phyloP scores from a whole-genome alignment of 2,797 vertebrate genomes.

The Triplophysa yarkandensis region DNA sequence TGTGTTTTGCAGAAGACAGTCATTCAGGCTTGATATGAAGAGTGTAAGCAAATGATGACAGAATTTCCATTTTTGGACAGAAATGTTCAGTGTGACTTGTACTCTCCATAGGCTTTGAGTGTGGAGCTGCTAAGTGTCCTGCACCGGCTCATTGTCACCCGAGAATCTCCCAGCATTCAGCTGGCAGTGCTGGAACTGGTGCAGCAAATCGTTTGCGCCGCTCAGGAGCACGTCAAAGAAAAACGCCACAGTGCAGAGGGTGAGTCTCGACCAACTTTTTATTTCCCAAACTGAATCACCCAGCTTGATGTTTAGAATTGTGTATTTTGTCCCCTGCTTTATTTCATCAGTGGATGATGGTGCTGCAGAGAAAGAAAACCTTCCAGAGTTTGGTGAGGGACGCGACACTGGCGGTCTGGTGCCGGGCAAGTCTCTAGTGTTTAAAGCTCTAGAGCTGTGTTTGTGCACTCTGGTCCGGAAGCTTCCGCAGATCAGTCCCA shows the following conservation, averaged over 20 bases:
- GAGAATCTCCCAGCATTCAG: constrained; percentile 84
- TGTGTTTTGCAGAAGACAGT: too few relatives aligned
- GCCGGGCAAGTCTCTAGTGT: constrained; percentile 89
- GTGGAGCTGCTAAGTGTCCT: constrained; percentile 89
- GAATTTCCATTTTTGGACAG: too few relatives aligned
- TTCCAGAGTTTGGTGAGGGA: constrained; percentile 93
- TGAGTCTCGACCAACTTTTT: constrained; percentile 62
- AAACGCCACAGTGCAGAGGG: constrained; percentile 92
- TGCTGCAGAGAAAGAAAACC: constrained; percentile 91
- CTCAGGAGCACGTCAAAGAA: constrained; percentile 88
- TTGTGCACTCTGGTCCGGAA: constrained; percentile 90
- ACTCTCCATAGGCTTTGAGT: constrained; percentile 76
- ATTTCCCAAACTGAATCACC: neutral
- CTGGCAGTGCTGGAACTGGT: constrained; percentile 85
- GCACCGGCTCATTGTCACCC: constrained; percentile 88
- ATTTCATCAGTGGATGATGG: constrained; percentile 87
- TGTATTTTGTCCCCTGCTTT: neutral
- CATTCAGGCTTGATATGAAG: too few relatives aligned
- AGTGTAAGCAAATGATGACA: too few relatives aligned
- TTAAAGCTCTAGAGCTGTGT: constrained; percentile 87
- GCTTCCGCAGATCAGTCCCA: constrained; percentile 89
- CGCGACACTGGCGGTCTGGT: constrained; percentile 90
- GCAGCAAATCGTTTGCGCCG: constrained; percentile 80
- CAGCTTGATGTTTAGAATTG: neutral
- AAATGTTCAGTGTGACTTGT: too few relatives aligned